phyloP scores from a whole-genome alignment of 2,113 vertebrate genomes.

The Erinaceus europaeus region DNA sequence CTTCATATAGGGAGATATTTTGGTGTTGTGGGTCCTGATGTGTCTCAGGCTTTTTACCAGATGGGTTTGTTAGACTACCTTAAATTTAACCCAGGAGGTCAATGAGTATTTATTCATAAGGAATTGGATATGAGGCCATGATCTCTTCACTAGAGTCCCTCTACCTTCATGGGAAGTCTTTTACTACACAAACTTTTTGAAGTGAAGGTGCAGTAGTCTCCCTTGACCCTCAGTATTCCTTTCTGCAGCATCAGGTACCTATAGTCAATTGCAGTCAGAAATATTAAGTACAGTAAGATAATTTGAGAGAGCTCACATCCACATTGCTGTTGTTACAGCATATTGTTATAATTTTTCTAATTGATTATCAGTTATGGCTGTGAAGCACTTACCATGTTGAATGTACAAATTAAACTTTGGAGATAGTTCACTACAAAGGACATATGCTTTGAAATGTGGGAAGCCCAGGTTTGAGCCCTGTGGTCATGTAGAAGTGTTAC shows the following conservation, averaged over 20 bases:
- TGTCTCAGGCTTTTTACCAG: neutral
- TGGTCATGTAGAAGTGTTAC: too few relatives aligned
- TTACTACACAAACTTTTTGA: conserved; percentile 12
- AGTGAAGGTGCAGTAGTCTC: neutral
- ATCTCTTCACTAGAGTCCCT: neutral
- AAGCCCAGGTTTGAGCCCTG: too few relatives aligned
- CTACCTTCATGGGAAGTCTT: neutral
- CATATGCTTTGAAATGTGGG: too few relatives aligned
- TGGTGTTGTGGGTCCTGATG: conserved; percentile 13
- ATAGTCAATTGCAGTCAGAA: neutral
- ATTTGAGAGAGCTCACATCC: neutral
- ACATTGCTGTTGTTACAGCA: neutral
- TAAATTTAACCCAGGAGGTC: neutral
- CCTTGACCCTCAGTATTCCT: neutral
- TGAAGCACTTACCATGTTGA: neutral
- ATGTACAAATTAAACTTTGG: neutral
- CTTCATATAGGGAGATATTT: neutral
- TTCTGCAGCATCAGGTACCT: neutral
- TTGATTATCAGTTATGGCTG: neutral
- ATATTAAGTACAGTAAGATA: neutral
- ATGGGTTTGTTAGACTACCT: neutral
- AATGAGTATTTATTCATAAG: neutral
- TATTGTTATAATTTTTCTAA: neutral
- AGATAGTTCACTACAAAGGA: too few relatives aligned
- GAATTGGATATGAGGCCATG: neutral